Evolutionary conservation across 1,140 invertebrate species (phyloP).

Genomic region (Plutomurus gul): DNA sequence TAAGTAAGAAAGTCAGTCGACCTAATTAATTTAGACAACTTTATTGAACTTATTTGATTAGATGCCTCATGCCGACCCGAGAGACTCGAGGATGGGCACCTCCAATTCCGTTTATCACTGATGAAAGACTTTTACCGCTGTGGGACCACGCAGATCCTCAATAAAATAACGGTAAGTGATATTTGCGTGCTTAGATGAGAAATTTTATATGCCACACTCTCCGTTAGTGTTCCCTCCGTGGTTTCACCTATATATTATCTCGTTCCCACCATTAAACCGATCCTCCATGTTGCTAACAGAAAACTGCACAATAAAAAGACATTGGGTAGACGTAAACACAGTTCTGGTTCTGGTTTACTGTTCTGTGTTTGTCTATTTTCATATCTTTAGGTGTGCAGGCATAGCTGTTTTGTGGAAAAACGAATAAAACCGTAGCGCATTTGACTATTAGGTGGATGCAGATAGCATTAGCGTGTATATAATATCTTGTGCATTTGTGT

Average conservation of each 20-base stretch:
- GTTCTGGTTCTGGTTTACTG: neutral
- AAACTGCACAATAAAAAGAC: constrained; percentile 13
- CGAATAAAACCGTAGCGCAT: neutral
- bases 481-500: too few relatives aligned
- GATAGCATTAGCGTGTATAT: too few relatives aligned
- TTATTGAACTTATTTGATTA: constrained; percentile 36
- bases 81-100: constrained; percentile 45
- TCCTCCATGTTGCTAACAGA: neutral
- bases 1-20: neutral
- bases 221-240: constrained; percentile 29
- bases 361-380: neutral
- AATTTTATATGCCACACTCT: constrained; percentile 24
- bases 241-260: constrained; percentile 24
- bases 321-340: neutral
- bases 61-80: constrained; percentile 56
- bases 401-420: constrained; percentile 23
- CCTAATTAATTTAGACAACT: constrained; percentile 1
- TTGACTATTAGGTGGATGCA: neutral
- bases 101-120: constrained; percentile 56
- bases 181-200: constrained; percentile 8
- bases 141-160: constrained; percentile 59
- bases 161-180: constrained; percentile 56
- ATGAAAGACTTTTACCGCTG: constrained; percentile 57
- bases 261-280: constrained; percentile 16
- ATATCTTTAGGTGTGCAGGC: neutral